phyloP scores from a whole-genome alignment of 2,113 vertebrate species.

The Lanius ludovicianus region DNA sequence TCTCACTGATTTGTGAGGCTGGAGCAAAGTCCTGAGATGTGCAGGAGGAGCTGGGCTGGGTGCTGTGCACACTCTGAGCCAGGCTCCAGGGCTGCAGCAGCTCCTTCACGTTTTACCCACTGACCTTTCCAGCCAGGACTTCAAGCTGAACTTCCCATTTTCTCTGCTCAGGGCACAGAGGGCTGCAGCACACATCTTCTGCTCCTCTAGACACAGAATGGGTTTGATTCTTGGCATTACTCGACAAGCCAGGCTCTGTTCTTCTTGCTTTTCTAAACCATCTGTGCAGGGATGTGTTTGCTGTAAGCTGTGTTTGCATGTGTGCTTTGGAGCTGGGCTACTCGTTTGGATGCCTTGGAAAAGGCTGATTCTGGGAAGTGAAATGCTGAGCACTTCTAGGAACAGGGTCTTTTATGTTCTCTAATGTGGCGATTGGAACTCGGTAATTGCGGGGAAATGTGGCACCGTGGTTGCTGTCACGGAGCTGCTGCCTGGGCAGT shows the following conservation, averaged over 20 bases:
- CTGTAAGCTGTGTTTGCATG: not conserved
- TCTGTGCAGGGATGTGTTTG: not conserved
- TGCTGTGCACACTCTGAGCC: not conserved
- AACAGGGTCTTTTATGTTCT: not conserved
- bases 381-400: not conserved
- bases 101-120: not conserved
- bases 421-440: not conserved
- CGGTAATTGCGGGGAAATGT: not conserved
- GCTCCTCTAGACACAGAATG: not conserved
- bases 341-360: not conserved
- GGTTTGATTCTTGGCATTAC: not conserved
- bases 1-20: not conserved
- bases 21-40: not conserved
- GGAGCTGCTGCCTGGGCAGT: not conserved
- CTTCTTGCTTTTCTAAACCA: not conserved
- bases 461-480: not conserved
- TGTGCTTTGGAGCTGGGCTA: not conserved
- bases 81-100: not conserved
- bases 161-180: not conserved
- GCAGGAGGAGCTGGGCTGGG: not conserved
- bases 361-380: not conserved
- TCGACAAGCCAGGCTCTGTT: not conserved
- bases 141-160: not conserved
- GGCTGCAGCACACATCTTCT: not conserved
- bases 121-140: conserved; percentile 30